Evolutionary conservation across 53 echinoderm and acorn worm genomes (phyloP), one percentile per base, ranked within the genome.

Genomic region (Paracentrotus lividus): DNA sequence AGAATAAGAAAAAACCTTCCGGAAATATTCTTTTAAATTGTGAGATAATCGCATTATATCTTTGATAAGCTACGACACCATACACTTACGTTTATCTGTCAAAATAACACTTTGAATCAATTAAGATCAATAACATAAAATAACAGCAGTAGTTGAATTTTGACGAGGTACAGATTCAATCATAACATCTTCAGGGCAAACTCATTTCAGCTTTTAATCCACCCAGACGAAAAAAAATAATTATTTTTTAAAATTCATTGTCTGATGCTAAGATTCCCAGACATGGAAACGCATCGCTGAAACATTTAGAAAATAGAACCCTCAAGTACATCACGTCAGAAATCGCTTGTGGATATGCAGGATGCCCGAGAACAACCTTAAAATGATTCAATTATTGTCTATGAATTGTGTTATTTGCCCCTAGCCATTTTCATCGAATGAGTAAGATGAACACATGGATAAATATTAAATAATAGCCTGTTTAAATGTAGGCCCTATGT

Each of bases 91-190:
- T 20, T 32, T 38, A 40, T 36, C 38, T 20, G 40, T 15, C 72
- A 72, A 72, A 18, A 72, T 72, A 18, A 72, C 21, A 40, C 13
- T 40, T 72, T 36, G 40, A 36, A 72, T 72, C 72, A 72, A 40
- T 72, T 72, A 72, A 7, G 72, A 38, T 72, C 72, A 72, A 40
- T 40, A 72, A 72, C 40, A 72, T 32, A 36, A 18, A 72, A 72
- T 38, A 72, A 72, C 26, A 23, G 61, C 3, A 61, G 24, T 27
- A 61, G 29, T 21, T 40, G 72, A 72, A 36, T 34, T 72, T 72
- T 72, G 72, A 72, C 38, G 72, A 72, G 72, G 72, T 72, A 72
- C 40, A 72, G 21, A 72, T 72, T 72, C 20, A 72, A 72, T 72
- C 40, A 72, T 38, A 72, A 72, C 40, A 72, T 72, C 72, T 72